Evolutionary conservation across 2,888 invertebrate genomes (phyloP).

Genomic region (Lasioglossum figueresi): DNA sequence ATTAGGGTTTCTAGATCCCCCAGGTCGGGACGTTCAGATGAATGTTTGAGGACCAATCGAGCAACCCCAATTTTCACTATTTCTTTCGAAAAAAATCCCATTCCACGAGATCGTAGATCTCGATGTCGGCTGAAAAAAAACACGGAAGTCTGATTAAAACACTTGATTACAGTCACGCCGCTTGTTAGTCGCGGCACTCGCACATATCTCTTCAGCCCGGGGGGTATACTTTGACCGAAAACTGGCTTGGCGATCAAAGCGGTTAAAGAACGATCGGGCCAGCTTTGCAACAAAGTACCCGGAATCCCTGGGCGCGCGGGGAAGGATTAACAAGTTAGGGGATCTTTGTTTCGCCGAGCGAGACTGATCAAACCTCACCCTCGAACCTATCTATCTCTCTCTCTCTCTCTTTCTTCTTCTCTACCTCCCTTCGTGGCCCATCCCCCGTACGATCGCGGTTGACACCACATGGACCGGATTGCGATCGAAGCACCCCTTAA

Average conservation of each 20-base stretch:
- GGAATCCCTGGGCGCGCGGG: not conserved
- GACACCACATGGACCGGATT: constrained; percentile 51
- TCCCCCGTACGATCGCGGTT: constrained; percentile 21
- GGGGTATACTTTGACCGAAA: constrained; percentile 3
- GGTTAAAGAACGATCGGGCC: constrained; percentile 7
- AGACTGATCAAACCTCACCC: constrained; percentile 19
- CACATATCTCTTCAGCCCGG: not conserved
- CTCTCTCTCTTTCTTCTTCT: not conserved
- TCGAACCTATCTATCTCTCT: not conserved
- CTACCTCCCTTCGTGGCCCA: not conserved
- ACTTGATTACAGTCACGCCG: not conserved
- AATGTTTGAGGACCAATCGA: not conserved
- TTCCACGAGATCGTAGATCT: not conserved
- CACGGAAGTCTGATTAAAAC: not conserved
- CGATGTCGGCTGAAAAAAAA: not conserved
- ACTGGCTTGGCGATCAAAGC: constrained; percentile 11
- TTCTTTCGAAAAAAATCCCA: not conserved
- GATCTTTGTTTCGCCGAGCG: not conserved
- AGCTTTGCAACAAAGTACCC: constrained; percentile 8
- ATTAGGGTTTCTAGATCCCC: not conserved
- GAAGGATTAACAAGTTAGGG: constrained; percentile 9
- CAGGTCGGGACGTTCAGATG: not conserved
- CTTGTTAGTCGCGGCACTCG: not conserved
- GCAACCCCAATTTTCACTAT: not conserved
- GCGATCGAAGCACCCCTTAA: constrained; percentile 52